phyloP scores from a whole-genome alignment of 2,888 invertebrate species.

The Patella caerulea region DNA sequence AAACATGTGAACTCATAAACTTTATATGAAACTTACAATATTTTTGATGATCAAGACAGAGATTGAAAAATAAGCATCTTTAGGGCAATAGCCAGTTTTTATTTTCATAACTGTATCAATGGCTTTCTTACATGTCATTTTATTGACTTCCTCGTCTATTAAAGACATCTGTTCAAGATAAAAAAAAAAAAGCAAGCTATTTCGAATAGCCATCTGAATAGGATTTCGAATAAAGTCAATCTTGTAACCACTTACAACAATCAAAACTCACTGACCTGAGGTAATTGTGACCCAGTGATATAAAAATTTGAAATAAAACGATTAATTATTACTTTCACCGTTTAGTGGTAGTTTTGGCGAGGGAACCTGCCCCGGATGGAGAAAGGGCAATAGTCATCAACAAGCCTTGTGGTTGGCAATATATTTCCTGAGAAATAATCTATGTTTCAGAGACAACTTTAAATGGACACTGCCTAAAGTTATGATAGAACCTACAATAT shows the following conservation, averaged over 20 bases:
- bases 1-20: too few relatives aligned
- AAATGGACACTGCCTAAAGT: background rate
- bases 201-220: too few relatives aligned
- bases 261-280: background rate
- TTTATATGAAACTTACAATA: too few relatives aligned
- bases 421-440: background rate
- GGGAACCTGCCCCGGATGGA: background rate
- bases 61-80: slow-evolving; percentile 1
- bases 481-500: background rate
- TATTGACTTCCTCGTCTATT: too few relatives aligned
- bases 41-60: too few relatives aligned
- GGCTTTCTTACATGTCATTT: too few relatives aligned
- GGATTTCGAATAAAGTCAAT: too few relatives aligned
- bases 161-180: too few relatives aligned
- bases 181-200: too few relatives aligned
- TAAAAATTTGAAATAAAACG: background rate
- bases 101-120: too few relatives aligned
- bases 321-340: background rate
- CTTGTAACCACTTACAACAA: background rate
- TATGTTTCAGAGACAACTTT: background rate
- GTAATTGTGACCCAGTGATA: background rate
- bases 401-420: background rate
- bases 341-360: background rate
- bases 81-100: too few relatives aligned
- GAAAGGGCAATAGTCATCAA: background rate